phyloP scores from a whole-genome alignment of 2,113 vertebrate species.

The Sinocyclocheilus rhinocerous region DNA sequence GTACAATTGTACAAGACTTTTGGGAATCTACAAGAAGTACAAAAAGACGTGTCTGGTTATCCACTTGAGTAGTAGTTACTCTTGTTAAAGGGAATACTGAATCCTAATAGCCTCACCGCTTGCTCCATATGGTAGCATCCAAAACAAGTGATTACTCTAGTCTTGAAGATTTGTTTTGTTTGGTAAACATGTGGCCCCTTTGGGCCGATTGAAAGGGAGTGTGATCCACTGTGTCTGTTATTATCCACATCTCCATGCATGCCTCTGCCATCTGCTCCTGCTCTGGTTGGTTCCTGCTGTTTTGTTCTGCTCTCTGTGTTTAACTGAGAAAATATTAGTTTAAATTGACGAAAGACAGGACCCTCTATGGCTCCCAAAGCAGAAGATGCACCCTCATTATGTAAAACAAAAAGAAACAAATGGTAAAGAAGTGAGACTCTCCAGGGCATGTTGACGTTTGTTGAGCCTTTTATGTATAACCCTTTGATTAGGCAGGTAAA shows the following conservation, averaged over 20 bases:
- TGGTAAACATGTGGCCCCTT: conserved; percentile 31
- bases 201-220: conserved; percentile 22
- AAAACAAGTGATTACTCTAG: neutral
- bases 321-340: conserved; percentile 34
- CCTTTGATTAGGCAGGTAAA: neutral
- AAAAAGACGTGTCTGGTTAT: neutral
- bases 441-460: neutral
- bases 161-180: conserved; percentile 47
- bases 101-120: neutral
- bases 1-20: neutral
- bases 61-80: neutral
- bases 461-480: conserved; percentile 1
- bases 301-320: conserved; percentile 24
- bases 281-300: conserved; percentile 28
- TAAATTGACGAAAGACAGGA: conserved; percentile 16
- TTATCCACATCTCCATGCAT: conserved; percentile 5
- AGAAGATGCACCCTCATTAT: neutral
- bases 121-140: conserved; percentile 44
- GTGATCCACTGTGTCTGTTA: conserved; percentile 31
- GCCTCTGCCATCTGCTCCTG: conserved; percentile 48
- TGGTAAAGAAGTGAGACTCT: neutral
- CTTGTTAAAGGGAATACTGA: conserved; percentile 15
- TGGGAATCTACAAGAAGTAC: neutral
- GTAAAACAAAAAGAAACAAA: conserved; percentile 6
- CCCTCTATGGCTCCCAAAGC: neutral